These are phyloP conservation scores for Hypolimnas misippus DNA, from an alignment of 2,888 invertebrate genomes.

Conservation along the genomic window DNA sequence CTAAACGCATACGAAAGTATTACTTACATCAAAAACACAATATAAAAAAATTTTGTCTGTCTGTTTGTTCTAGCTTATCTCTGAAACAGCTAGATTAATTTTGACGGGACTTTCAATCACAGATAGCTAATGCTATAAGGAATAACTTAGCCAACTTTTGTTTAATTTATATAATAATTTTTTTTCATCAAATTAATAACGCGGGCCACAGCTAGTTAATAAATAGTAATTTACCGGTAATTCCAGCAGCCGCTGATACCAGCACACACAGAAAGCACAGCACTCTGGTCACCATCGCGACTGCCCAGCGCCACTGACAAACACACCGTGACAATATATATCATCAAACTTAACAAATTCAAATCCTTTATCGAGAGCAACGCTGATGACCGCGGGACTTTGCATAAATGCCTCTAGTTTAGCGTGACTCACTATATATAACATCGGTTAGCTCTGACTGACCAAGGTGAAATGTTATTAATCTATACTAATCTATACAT, in stretches of 20 bases:
- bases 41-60: too few species aligned
- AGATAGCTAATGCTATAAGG: too few species aligned
- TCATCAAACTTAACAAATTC: too few species aligned
- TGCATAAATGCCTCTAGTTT: neutral
- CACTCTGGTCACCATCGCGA: slow-evolving; percentile 18
- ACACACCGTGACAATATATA: neutral
- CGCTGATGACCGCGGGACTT: neutral
- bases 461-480: neutral
- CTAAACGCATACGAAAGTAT: too few species aligned
- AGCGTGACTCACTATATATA: slow-evolving; percentile 6
- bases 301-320: neutral
- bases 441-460: neutral
- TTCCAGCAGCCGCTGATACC: slow-evolving; percentile 3
- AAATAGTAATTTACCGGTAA: slow-evolving; percentile 13
- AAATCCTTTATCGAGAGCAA: neutral
- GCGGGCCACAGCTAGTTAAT: neutral
- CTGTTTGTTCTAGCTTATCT: too few species aligned
- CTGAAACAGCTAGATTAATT: too few species aligned
- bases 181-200: too few species aligned
- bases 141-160: too few species aligned
- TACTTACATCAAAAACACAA: too few species aligned
- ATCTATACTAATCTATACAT: too few species aligned
- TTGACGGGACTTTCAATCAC: too few species aligned
- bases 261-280: slow-evolving; percentile 14
- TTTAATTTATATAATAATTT: too few species aligned